Evolutionary conservation across 2,888 invertebrate genomes (phyloP), one percentile per base, ranked within the genome.

Genomic region (Cantharis flavilabris): DNA sequence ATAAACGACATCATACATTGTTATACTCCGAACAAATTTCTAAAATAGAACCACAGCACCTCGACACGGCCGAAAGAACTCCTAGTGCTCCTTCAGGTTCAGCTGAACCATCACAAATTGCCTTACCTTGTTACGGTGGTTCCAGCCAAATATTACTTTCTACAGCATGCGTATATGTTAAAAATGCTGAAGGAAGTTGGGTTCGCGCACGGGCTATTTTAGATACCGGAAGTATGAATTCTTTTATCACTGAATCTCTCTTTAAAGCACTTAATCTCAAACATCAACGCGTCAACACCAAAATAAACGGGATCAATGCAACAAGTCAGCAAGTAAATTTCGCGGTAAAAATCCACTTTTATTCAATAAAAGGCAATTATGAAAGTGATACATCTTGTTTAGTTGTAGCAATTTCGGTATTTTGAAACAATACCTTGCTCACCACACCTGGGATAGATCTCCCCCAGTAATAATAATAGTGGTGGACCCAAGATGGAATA

Each of bases 91-190:
- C 23, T 23, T 23, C 23, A 23, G 7, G 23, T 4, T 5, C 5
- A 23, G 23, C 23, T 3, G 5, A 23, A 23, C 9, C 9, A n/a
- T 13, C 9, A 20, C 20, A 3, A 20, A 3, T 20, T 20, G 20
- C 20, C 3, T 20, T 20, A 20, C 20, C n/a, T n/a, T 69, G 20
- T 20, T 28, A 23, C 70, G n/a, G 67, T 72, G 20, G 9, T 9
- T 26, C 14, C 9, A 23, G 63, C 23, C 65, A 71, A 71, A 62
- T 75, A 18, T 64, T 75, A 33, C 64, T 75, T 4, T 63, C 75
- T 20, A 75, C 71, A n/a, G 75, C 67, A 5, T 23, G 33, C 7
- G 16, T 75, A 7, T 3, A 75, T 9, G 71, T 75, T 13, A 20
- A 23, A 11, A 18, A 62, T 11, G 20, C 11, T 20, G 13, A 62